Percentiles rank a stretch among this genome's conserved stretches.
Conservation (phyloP, 2,113 vertebrate genomes). For the Zapornia atra region DNA sequence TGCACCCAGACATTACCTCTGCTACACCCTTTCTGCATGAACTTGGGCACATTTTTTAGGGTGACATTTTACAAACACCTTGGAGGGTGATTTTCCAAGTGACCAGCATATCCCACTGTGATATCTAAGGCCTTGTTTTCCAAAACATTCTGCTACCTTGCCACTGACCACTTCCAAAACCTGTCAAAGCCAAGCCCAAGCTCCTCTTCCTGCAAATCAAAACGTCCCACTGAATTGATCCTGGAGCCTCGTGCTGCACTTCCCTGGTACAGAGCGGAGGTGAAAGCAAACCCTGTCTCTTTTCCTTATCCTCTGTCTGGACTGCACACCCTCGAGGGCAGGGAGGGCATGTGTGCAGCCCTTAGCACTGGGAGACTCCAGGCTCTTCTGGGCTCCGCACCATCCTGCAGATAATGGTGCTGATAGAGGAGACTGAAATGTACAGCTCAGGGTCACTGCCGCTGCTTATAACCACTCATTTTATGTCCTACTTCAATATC, state of each 20-base stretch:
- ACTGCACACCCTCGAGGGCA: neutral
- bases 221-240: neutral
- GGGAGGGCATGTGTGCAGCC: neutral
- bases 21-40: neutral
- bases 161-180: neutral
- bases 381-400: neutral
- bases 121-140: neutral
- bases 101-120: neutral
- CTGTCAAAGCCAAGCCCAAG: neutral
- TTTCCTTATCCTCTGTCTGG: neutral
- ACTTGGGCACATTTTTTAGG: neutral
- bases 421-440: neutral
- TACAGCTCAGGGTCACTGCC: slow-evolving; percentile 9
- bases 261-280: neutral
- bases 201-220: neutral
- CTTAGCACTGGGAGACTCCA: neutral
- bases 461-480: neutral
- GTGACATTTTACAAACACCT: neutral
- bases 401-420: neutral
- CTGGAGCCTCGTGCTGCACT: neutral
- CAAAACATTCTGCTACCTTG: neutral
- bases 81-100: neutral
- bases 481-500: slow-evolving; percentile 20
- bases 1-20: neutral
- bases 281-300: neutral